Conservation (phyloP, 2,113 vertebrate species). For the Trichomycterus rosablanca region DNA sequence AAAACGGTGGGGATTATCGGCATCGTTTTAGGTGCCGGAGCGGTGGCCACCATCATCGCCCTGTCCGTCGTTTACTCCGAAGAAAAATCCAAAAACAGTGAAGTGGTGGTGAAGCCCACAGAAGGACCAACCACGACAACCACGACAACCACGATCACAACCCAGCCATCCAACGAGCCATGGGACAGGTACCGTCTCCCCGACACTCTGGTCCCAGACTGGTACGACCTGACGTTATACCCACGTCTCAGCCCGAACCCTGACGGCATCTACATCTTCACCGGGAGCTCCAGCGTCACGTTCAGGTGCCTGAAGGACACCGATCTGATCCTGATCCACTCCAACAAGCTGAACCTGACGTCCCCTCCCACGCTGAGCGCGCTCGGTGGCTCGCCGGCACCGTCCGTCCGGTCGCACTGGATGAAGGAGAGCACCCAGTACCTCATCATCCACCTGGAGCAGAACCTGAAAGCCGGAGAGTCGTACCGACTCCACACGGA, state of each 20-base stretch:
- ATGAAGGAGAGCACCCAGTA: constrained; percentile 70
- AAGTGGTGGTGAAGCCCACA: constrained; percentile 37
- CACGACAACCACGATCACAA: constrained; percentile 1
- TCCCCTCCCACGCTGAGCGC: constrained; percentile 1
- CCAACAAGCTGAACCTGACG: constrained; percentile 80
- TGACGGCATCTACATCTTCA: constrained; percentile 60
- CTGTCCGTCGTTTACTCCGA: constrained; percentile 82
- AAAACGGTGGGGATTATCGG: constrained; percentile 67
- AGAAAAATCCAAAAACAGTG: constrained; percentile 70
- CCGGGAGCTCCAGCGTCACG: constrained; percentile 68
- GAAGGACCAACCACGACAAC: constrained; percentile 6
- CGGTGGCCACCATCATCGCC: constrained; percentile 79
- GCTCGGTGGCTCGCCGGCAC: fast-evolving
- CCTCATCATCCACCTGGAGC: constrained; percentile 70
- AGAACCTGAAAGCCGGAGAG: constrained; percentile 33
- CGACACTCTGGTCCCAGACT: constrained; percentile 9
- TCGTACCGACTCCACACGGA: constrained; percentile 65
- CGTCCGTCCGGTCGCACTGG: constrained; percentile 46
- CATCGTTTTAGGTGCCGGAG: constrained; percentile 63
- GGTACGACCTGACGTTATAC: constrained; percentile 29
- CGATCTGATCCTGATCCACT: constrained; percentile 81
- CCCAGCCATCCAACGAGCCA: constrained; percentile 50
- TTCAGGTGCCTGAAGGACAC: constrained; percentile 73
- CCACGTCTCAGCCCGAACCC: neutral
- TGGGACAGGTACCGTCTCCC: constrained; percentile 59